Evolutionary conservation across 1,140 invertebrate genomes (phyloP).

Genomic region (Hycleus cichorii): DNA sequence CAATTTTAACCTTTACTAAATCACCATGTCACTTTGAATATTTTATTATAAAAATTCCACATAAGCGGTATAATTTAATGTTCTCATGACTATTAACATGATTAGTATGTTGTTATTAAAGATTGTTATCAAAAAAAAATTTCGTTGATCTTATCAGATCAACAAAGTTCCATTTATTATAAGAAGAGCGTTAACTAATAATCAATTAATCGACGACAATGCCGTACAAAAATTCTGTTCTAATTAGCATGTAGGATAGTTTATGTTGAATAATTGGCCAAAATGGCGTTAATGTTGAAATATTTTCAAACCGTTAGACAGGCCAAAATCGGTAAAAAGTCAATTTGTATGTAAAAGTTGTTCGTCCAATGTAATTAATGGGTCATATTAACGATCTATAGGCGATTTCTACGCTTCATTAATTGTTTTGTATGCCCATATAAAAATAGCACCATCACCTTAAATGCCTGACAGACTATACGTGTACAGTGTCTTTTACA

Average conservation of each 20-base stretch:
- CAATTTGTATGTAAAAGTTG: slow-evolving; percentile 17
- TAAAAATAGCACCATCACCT: slow-evolving; percentile 5
- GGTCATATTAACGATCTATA: slow-evolving; percentile 9
- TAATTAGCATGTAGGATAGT: too few species aligned
- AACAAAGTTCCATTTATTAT: too few species aligned
- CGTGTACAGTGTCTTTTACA: not conserved
- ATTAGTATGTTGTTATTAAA: slow-evolving; percentile 11
- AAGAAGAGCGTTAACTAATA: too few species aligned
- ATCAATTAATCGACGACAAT: too few species aligned
- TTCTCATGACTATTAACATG: slow-evolving; percentile 13
- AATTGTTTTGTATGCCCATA: slow-evolving; percentile 10
- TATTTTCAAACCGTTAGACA: too few species aligned
- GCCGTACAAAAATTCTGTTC: too few species aligned
- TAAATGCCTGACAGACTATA: not conserved
- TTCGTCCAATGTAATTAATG: slow-evolving; percentile 16
- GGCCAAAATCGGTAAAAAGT: slow-evolving; percentile 1
- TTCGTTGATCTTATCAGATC: too few species aligned
- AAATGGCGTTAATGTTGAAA: too few species aligned
- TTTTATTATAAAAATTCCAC: slow-evolving; percentile 12
- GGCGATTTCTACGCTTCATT: slow-evolving; percentile 14
- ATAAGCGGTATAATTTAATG: slow-evolving; percentile 11
- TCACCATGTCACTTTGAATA: slow-evolving; percentile 6
- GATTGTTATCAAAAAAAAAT: not conserved
- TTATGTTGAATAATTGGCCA: too few species aligned
- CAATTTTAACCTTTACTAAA: not conserved